Percentiles rank a stretch among this genome's conserved stretches.
phyloP scores from a whole-genome alignment of 2,797 vertebrate genomes.

The Lutjanus argentimaculatus region DNA sequence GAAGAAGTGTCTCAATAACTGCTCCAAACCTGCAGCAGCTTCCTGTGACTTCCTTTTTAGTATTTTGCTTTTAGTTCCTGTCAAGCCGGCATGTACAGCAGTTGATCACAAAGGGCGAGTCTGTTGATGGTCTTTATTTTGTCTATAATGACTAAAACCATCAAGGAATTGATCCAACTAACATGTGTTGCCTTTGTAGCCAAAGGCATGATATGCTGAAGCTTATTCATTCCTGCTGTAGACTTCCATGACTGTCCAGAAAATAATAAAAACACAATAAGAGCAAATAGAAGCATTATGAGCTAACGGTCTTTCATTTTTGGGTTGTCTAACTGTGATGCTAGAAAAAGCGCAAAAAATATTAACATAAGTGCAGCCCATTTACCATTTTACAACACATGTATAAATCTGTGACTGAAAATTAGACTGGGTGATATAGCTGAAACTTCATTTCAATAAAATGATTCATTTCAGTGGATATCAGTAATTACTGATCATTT shows the following conservation, averaged over 20 bases:
- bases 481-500: too few species aligned
- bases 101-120: background rate
- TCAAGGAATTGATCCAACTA: background rate
- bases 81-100: background rate
- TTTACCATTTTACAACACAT: background rate
- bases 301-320: background rate
- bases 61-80: constrained; percentile 1
- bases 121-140: background rate
- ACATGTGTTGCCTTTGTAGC: background rate
- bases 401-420: too few species aligned
- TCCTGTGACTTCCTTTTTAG: background rate
- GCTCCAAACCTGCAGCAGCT: constrained; percentile 19
- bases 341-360: too few species aligned
- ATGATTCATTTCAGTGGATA: too few species aligned
- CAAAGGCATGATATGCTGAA: background rate
- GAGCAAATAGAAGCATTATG: too few species aligned
- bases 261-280: background rate
- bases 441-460: too few species aligned
- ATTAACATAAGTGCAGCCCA: background rate
- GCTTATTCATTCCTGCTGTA: background rate
- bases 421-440: too few species aligned
- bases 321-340: too few species aligned
- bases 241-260: background rate
- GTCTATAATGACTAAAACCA: background rate
- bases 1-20: constrained; percentile 12